These are phyloP conservation scores for Chloropsis hardwickii DNA, from an alignment of 2,113 vertebrate genomes.

Conservation along the genomic window DNA sequence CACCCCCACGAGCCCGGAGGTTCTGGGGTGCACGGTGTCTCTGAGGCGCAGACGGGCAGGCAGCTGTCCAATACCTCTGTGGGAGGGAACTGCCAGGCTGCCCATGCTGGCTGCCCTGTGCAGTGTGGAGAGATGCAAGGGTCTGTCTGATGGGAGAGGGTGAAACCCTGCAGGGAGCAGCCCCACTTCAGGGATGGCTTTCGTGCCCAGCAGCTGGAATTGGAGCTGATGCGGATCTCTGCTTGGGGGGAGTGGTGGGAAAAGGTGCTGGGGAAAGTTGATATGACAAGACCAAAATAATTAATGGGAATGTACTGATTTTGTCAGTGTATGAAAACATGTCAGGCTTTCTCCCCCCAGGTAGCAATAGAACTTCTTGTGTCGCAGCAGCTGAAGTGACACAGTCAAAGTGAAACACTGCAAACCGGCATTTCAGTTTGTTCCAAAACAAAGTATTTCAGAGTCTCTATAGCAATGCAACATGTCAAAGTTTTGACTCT, in stretches of 20 bases:
- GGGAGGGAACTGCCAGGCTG: not conserved
- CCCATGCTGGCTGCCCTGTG: not conserved
- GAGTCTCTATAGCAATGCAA: not conserved
- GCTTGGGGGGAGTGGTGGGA: not conserved
- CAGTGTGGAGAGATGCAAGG: not conserved
- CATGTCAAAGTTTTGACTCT: not conserved
- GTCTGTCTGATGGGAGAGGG: not conserved
- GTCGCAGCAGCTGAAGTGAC: not conserved
- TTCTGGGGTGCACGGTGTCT: accelerated
- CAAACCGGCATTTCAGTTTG: not conserved
- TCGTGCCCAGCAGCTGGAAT: not conserved
- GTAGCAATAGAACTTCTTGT: not conserved
- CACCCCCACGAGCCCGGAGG: accelerated
- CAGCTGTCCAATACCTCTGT: not conserved
- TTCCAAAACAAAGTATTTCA: conserved; percentile 3
- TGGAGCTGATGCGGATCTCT: not conserved
- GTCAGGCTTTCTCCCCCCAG: not conserved
- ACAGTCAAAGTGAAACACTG: not conserved
- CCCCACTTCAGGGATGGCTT: not conserved
- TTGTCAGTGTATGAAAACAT: not conserved
- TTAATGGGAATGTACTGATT: not conserved
- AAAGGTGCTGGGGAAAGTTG: not conserved
- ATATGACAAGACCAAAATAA: not conserved
- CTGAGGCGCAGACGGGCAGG: not conserved
- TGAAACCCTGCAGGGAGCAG: not conserved